phyloP scores from a whole-genome alignment of 2,888 invertebrate genomes.

The Caenorhabditis doughertyi region DNA sequence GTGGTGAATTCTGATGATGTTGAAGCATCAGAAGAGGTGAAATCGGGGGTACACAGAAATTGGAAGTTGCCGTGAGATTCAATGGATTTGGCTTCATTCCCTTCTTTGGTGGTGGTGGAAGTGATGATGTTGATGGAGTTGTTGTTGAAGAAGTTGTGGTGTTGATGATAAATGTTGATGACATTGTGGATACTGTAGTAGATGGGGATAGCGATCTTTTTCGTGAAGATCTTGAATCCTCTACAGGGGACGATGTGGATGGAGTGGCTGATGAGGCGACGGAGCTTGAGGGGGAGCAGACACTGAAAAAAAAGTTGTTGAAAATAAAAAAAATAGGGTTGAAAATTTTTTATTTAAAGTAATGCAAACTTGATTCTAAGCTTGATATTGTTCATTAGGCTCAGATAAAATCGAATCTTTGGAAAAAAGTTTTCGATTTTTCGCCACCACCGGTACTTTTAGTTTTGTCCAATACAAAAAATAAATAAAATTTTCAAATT shows the following conservation, averaged over 20 bases:
- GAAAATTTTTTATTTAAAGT: too few relatives aligned
- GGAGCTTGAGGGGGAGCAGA: slow-evolving; percentile 54
- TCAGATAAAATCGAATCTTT: too few relatives aligned
- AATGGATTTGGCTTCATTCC: slow-evolving; percentile 59
- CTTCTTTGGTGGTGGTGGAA: slow-evolving; percentile 37
- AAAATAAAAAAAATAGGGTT: too few relatives aligned
- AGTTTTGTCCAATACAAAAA: too few relatives aligned
- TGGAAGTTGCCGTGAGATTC: slow-evolving; percentile 54
- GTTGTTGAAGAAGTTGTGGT: not conserved
- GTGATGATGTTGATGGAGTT: not conserved
- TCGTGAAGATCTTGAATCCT: slow-evolving; percentile 23
- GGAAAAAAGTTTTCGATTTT: too few relatives aligned
- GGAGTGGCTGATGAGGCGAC: slow-evolving; percentile 44
- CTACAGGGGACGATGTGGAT: slow-evolving; percentile 51
- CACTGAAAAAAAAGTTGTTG: too few relatives aligned
- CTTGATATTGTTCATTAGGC: too few relatives aligned
- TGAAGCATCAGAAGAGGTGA: slow-evolving; percentile 42
- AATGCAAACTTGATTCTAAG: too few relatives aligned
- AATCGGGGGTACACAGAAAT: slow-evolving; percentile 32
- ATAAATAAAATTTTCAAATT: too few relatives aligned
- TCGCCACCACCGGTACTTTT: too few relatives aligned
- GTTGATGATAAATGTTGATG: not conserved
- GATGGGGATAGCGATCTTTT: slow-evolving; percentile 43
- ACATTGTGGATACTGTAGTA: not conserved
- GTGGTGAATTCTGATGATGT: slow-evolving; percentile 48